These are phyloP conservation scores for Strix aluco DNA, from an alignment of 2,113 vertebrate species.

Conservation along the genomic window DNA sequence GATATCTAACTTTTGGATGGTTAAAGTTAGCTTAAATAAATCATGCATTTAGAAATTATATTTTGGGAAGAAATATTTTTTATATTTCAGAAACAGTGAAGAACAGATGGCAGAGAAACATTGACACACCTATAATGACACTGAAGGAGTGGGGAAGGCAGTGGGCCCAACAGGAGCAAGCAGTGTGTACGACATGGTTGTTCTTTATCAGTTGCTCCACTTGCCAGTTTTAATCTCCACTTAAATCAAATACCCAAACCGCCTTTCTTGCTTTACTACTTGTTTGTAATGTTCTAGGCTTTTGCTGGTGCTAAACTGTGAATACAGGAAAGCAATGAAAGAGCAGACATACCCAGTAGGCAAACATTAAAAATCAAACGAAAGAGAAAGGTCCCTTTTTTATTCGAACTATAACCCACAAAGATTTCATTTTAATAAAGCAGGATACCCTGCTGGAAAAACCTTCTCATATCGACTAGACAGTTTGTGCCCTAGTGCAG, in stretches of 20 bases:
- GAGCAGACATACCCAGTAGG: neutral
- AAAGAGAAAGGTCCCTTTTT: neutral
- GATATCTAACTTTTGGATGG: neutral
- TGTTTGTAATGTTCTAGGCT: neutral
- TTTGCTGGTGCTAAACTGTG: neutral
- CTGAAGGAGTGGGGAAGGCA: neutral
- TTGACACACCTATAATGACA: rapidly evolving
- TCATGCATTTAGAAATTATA: neutral
- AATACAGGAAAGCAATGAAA: neutral
- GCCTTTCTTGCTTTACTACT: neutral
- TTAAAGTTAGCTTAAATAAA: neutral
- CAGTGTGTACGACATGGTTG: neutral
- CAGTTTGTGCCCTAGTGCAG: rapidly evolving
- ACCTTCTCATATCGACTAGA: neutral
- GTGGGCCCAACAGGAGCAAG: neutral
- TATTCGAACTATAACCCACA: neutral
- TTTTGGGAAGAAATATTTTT: neutral
- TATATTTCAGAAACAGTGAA: neutral
- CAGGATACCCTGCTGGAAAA: neutral
- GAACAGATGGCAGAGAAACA: neutral
- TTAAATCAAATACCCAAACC: neutral
- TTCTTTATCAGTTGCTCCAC: neutral
- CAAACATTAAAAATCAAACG: neutral
- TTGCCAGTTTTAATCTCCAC: neutral
- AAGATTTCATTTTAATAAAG: neutral